Evolutionary conservation across 2,113 vertebrate species (phyloP).

Genomic region (Rhinoderma darwinii): DNA sequence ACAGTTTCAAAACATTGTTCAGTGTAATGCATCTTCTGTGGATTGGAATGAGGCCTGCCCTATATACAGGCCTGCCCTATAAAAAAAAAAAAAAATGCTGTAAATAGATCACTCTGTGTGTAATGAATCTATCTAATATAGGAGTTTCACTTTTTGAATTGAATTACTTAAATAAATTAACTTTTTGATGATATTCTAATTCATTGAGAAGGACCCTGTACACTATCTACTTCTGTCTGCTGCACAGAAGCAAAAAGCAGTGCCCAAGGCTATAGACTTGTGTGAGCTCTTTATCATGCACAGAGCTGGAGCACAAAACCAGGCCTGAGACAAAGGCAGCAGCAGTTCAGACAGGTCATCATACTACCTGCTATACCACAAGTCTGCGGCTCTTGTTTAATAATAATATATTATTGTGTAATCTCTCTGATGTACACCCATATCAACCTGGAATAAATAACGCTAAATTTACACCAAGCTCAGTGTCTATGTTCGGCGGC

Average conservation of each 20-base stretch:
- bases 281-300: neutral
- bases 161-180: too few relatives aligned
- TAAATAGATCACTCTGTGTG: too few relatives aligned
- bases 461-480: neutral
- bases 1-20: neutral
- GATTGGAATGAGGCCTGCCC: neutral
- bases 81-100: too few relatives aligned
- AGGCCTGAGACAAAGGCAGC: neutral
- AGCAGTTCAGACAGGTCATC: neutral
- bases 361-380: neutral
- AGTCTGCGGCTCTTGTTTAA: neutral
- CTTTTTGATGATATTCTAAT: too few relatives aligned
- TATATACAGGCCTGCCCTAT: neutral
- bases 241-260: conserved; percentile 6
- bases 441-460: neutral
- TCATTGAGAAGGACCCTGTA: too few relatives aligned
- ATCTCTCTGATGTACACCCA: neutral
- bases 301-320: neutral
- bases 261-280: neutral
- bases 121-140: too few relatives aligned
- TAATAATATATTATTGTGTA: neutral
- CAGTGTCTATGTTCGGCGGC: too few relatives aligned
- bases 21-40: neutral
- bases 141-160: too few relatives aligned
- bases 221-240: neutral